Evolutionary conservation across 2,113 vertebrate genomes (phyloP).

Genomic region (Cavia aperea): DNA sequence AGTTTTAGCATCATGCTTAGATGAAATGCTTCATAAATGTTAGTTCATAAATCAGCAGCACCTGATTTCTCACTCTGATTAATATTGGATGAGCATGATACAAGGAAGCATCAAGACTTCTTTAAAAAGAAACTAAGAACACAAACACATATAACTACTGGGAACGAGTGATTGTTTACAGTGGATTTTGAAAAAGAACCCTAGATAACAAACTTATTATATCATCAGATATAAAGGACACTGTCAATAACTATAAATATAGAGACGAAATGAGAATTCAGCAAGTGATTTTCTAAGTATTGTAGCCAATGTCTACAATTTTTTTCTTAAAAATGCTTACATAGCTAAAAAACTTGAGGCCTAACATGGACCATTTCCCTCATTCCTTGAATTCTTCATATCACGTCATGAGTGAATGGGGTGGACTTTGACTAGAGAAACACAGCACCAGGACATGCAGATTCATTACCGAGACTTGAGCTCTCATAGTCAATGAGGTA

Average conservation of each 20-base stretch:
- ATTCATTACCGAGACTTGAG: not conserved
- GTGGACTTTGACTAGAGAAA: not conserved
- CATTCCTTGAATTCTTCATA: not conserved
- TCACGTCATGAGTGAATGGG: not conserved
- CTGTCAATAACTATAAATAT: not conserved
- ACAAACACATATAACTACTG: not conserved
- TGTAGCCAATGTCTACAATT: not conserved
- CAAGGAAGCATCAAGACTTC: not conserved
- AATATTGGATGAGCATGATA: not conserved
- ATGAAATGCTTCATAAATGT: slow-evolving; percentile 14
- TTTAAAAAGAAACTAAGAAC: not conserved
- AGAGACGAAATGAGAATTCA: not conserved
- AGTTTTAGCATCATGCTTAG: not conserved
- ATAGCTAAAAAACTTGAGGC: not conserved
- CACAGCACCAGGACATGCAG: not conserved
- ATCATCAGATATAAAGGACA: not conserved
- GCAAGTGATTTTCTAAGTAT: not conserved
- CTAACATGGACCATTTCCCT: not conserved
- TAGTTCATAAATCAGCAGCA: not conserved
- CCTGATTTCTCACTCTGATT: not conserved
- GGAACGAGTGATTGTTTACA: not conserved
- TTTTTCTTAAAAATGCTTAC: not conserved
- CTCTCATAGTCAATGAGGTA: not conserved
- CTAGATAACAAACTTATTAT: not conserved
- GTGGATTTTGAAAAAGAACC: not conserved